These are phyloP conservation scores for Pollenia amentaria DNA, from an alignment of 2,888 invertebrate species.

Conservation along the genomic window DNA sequence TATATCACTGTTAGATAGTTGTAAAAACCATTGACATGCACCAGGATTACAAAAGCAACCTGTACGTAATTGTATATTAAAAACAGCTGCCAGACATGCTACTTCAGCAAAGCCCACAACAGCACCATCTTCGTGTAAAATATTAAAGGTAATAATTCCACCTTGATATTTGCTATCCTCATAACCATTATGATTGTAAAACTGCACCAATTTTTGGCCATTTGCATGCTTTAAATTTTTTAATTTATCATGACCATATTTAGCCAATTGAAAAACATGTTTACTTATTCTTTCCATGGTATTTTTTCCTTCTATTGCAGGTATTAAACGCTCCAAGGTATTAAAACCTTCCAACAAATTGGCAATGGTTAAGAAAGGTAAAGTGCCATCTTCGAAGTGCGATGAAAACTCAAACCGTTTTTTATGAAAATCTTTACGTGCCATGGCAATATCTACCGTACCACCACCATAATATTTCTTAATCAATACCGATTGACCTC, in stretches of 20 bases:
- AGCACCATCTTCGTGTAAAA: constrained; percentile 90
- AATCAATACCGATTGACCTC: constrained; percentile 81
- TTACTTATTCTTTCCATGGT: constrained; percentile 88
- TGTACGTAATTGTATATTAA: constrained; percentile 93
- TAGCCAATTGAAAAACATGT: constrained; percentile 91
- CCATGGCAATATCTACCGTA: constrained; percentile 93
- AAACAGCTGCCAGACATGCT: constrained; percentile 93
- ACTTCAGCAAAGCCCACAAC: constrained; percentile 97
- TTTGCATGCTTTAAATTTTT: constrained; percentile 89
- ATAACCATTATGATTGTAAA: constrained; percentile 91
- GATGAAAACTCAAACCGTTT: constrained; percentile 89
- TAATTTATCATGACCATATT: constrained; percentile 89
- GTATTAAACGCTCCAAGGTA: constrained; percentile 88
- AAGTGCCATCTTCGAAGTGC: constrained; percentile 97
- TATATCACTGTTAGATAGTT: constrained; percentile 89
- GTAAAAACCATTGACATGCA: constrained; percentile 93
- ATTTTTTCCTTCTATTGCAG: constrained; percentile 84
- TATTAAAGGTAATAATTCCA: constrained; percentile 94
- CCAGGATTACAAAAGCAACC: constrained; percentile 99
- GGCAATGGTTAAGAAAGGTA: constrained; percentile 93
- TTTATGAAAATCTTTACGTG: constrained; percentile 89
- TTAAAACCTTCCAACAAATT: constrained; percentile 93
- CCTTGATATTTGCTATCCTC: constrained; percentile 89
- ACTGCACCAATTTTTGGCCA: constrained; percentile 87
- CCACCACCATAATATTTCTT: constrained; percentile 97